Percentiles rank a stretch among this genome's conserved stretches.
Evolutionary conservation across 1,140 invertebrate species (phyloP).

Genomic region (Dreissena rostriformis): DNA sequence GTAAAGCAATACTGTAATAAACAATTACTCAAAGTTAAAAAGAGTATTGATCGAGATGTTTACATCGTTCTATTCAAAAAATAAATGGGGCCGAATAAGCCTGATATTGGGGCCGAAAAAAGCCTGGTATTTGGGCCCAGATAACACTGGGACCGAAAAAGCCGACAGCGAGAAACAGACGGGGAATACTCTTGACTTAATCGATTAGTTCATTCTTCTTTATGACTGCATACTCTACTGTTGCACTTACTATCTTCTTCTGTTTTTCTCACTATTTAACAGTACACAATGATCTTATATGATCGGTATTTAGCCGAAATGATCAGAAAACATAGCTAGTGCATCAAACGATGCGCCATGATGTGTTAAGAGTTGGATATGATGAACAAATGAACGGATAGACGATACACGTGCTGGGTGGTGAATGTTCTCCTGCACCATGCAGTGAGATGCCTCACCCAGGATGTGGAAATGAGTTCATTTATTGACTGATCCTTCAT

Average conservation of each 20-base stretch:
- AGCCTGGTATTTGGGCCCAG: too few relatives aligned
- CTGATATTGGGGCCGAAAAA: too few relatives aligned
- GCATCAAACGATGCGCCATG: slow-evolving; percentile 20
- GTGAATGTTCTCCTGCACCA: slow-evolving; percentile 30
- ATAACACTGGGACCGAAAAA: too few relatives aligned
- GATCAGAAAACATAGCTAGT: slow-evolving; percentile 40
- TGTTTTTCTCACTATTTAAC: slow-evolving; percentile 17
- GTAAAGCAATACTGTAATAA: too few relatives aligned
- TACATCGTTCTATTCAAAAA: too few relatives aligned
- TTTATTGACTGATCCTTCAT: slow-evolving; percentile 28
- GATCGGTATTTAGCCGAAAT: slow-evolving; percentile 39
- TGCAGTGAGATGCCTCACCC: slow-evolving; percentile 27
- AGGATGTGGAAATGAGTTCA: slow-evolving; percentile 14
- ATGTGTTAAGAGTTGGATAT: slow-evolving; percentile 32
- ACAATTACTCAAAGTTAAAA: too few relatives aligned
- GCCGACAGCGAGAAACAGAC: too few relatives aligned
- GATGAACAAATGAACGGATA: slow-evolving; percentile 53
- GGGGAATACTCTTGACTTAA: too few relatives aligned
- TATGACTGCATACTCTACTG: slow-evolving; percentile 14
- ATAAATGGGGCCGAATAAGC: too few relatives aligned
- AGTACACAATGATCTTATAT: slow-evolving; percentile 50
- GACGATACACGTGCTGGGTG: slow-evolving; percentile 20
- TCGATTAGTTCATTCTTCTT: too few relatives aligned
- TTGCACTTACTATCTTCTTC: slow-evolving; percentile 36
- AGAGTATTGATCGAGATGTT: too few relatives aligned